A percentile compares a stretch with the other conserved stretches of the same genome.
Evolutionary conservation across 2,797 vertebrate genomes (phyloP).

Genomic region (Acipenser ruthenus): DNA sequence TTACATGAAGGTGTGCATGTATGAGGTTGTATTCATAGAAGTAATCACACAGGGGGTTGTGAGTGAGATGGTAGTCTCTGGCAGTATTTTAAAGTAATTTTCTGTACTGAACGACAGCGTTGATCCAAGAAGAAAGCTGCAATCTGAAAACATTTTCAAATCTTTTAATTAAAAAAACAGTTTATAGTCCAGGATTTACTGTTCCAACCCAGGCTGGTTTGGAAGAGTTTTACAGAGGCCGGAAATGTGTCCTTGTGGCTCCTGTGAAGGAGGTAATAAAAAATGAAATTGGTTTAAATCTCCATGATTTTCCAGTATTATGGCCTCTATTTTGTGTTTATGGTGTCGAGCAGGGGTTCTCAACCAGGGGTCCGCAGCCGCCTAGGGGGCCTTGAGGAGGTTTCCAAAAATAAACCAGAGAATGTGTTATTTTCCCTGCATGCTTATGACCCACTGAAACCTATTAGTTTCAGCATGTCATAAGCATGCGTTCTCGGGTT

Average conservation of each 20-base stretch:
- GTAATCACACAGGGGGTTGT: neutral
- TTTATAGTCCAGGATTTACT: neutral
- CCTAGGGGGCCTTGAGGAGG: too few relatives aligned
- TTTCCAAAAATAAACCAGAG: too few relatives aligned
- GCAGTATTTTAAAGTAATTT: slow-evolving; percentile 3
- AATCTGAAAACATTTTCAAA: neutral
- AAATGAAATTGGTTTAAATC: too few relatives aligned
- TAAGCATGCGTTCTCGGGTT: too few relatives aligned
- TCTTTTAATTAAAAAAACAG: neutral
- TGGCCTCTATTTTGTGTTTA: too few relatives aligned
- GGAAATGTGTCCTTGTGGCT: neutral
- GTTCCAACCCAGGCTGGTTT: neutral
- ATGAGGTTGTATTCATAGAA: slow-evolving; percentile 3
- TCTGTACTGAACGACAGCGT: neutral
- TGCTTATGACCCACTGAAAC: too few relatives aligned
- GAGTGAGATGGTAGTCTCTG: neutral
- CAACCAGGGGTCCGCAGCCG: too few relatives aligned
- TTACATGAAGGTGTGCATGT: neutral
- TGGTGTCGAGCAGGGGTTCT: too few relatives aligned
- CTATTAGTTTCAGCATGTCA: too few relatives aligned
- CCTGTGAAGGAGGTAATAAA: too few relatives aligned
- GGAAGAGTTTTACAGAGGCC: neutral
- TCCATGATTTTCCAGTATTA: too few relatives aligned
- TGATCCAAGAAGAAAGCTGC: neutral
- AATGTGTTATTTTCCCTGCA: too few relatives aligned